Evolutionary conservation across 2,888 invertebrate genomes (phyloP), one percentile per base, ranked within the genome.

Genomic region (Parasteatoda lunata): DNA sequence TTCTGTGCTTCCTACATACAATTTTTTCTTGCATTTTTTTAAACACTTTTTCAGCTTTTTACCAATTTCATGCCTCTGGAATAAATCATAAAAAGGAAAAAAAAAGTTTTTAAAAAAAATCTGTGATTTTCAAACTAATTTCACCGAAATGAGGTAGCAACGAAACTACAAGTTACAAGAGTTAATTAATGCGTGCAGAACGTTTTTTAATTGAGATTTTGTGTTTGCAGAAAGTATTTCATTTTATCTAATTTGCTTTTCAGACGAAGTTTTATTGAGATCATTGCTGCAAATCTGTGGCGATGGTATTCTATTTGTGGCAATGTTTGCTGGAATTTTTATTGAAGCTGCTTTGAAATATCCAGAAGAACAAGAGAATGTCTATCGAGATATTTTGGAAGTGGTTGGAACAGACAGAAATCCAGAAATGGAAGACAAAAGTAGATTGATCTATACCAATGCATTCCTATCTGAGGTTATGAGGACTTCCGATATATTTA

Each of bases 321-420:
- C 70, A 4, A 11, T 47, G 5, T 76, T 82, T 7, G 54, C 70
- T 45, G 48, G 7, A 3, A 4, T 47, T 0, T 82, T 49, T 48
- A n/a, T 76, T 45, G 15, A 70, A 11, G 13, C 11, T 0, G 6
- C 70, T 7, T 3, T 70, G 69, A 15, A 68, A 0, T n/a, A 64
- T 30, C 82, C 82, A 13, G 82, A 82, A 76, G 82, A 76, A 64
- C 82, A 82, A 47, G 76, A 82, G n/a, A 82, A 76, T 51, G 51
- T 82, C 8, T 76, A 82, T 15, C 5, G 70, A 45, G 76, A 82
- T n/a, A 30, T 82, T 30, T 4, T 82, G 5, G 76, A 82, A 45
- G 82, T 82, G 13, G 15, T 75, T 1, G 82, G 76, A 0, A 9
- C 68, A 47, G 70, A 76, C 59, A 54, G 82, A 49, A 64, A 70